Percentiles rank a stretch among this genome's conserved stretches.
Evolutionary conservation across 2,113 vertebrate genomes (phyloP).

Genomic region (Pangasianodon hypophthalmus): DNA sequence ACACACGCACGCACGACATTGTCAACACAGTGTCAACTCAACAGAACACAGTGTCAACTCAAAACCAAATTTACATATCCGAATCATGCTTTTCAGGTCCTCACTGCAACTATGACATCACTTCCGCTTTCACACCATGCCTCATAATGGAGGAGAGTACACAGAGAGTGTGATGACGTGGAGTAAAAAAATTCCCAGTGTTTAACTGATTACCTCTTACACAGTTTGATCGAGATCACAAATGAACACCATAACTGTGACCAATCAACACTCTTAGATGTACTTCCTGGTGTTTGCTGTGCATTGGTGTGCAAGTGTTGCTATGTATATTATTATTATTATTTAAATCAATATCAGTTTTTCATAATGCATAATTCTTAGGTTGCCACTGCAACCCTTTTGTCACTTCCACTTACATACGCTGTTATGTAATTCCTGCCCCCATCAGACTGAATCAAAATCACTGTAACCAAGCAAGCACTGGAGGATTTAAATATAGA

Average conservation of each 20-base stretch:
- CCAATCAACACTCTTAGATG: not conserved
- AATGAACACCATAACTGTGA: not conserved
- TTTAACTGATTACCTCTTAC: not conserved
- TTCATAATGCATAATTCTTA: not conserved
- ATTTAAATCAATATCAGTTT: not conserved
- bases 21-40: too few relatives aligned
- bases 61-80: not conserved
- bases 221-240: not conserved
- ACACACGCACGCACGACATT: not conserved
- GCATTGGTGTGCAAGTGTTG: not conserved
- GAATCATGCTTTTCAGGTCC: not conserved
- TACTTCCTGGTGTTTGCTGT: not conserved
- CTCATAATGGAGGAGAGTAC: not conserved
- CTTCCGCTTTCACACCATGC: not conserved
- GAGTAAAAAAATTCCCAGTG: not conserved
- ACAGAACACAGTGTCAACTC: not conserved
- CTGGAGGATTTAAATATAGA: constrained; percentile 61
- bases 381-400: not conserved
- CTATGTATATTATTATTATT: not conserved
- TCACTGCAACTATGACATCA: not conserved
- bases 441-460: constrained; percentile 72
- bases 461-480: constrained; percentile 66
- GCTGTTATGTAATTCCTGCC: constrained; percentile 70
- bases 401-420: constrained; percentile 45
- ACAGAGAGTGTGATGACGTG: not conserved